These are phyloP conservation scores for Prunella fulvescens DNA, from an alignment of 2,113 vertebrate genomes.

Conservation along the genomic window DNA sequence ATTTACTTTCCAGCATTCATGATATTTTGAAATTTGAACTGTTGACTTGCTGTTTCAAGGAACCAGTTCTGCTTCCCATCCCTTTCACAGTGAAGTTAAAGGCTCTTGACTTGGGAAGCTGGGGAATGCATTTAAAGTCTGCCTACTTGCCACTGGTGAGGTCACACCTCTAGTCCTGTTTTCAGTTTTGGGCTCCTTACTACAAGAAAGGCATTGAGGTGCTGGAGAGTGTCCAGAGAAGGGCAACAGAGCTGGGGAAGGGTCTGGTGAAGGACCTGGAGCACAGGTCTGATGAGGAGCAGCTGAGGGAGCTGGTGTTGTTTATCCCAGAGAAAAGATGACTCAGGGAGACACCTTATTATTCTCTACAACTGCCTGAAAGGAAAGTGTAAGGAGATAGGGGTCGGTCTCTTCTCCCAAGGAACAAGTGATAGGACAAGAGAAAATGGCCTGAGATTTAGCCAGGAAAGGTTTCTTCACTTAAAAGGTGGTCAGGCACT, in stretches of 20 bases:
- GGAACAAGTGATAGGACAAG: background rate
- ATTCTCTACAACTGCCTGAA: background rate
- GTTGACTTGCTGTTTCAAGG: background rate
- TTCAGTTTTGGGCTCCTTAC: background rate
- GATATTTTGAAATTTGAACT: background rate
- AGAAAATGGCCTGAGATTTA: background rate
- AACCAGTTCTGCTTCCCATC: background rate
- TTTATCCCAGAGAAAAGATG: background rate
- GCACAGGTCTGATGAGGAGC: background rate
- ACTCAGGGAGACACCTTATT: background rate
- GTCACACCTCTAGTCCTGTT: background rate
- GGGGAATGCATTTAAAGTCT: background rate
- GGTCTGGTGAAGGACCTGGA: background rate
- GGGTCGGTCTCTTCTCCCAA: accelerated
- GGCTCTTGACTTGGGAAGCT: background rate
- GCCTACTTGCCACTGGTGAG: background rate
- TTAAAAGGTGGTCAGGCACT: background rate
- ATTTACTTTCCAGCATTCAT: background rate
- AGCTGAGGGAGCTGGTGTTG: background rate
- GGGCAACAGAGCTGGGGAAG: background rate
- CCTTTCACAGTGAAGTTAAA: background rate
- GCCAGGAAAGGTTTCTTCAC: background rate
- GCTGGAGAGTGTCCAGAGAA: background rate
- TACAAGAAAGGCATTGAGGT: background rate
- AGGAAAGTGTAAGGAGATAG: background rate